A percentile compares a stretch with the other conserved stretches of the same genome.
Conservation (phyloP, 2,797 vertebrate species). For the Rhinophrynus dorsalis region DNA sequence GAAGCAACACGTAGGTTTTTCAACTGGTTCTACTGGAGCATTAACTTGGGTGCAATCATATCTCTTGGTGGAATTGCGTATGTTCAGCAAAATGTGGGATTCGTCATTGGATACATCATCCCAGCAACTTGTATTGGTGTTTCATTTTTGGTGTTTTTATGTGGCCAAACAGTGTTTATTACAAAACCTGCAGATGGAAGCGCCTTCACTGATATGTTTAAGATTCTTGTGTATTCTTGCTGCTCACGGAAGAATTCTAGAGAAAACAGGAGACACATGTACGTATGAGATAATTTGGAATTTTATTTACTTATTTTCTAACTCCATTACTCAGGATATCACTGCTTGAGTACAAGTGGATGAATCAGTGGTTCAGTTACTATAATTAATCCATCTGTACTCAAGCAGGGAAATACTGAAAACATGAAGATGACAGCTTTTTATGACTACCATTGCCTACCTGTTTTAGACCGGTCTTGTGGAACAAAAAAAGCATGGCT, state of each 20-base stretch:
- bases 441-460: too few species aligned
- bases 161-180: slow-evolving; percentile 87
- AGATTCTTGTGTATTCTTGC: slow-evolving; percentile 80
- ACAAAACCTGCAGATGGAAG: slow-evolving; percentile 92
- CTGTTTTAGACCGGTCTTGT: too few species aligned
- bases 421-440: too few species aligned
- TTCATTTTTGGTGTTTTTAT: slow-evolving; percentile 87
- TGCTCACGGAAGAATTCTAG: slow-evolving; percentile 66
- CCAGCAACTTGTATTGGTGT: slow-evolving; percentile 85
- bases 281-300: slow-evolving; percentile 41
- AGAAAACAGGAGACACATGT: slow-evolving; percentile 73
- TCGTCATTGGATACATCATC: slow-evolving; percentile 83
- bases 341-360: too few species aligned
- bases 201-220: slow-evolving; percentile 89
- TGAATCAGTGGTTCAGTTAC: too few species aligned
- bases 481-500: too few species aligned
- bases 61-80: slow-evolving; percentile 91
- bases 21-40: slow-evolving; percentile 99
- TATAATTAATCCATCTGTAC: too few species aligned
- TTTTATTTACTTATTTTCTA: too few species aligned
- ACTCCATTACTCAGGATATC: too few species aligned
- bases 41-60: slow-evolving; percentile 91
- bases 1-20: slow-evolving; percentile 95
- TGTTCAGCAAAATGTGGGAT: slow-evolving; percentile 89
- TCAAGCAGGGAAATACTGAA: too few species aligned